These are phyloP conservation scores for Sparus aurata DNA, from an alignment of 2,797 vertebrate species.

Conservation along the genomic window DNA sequence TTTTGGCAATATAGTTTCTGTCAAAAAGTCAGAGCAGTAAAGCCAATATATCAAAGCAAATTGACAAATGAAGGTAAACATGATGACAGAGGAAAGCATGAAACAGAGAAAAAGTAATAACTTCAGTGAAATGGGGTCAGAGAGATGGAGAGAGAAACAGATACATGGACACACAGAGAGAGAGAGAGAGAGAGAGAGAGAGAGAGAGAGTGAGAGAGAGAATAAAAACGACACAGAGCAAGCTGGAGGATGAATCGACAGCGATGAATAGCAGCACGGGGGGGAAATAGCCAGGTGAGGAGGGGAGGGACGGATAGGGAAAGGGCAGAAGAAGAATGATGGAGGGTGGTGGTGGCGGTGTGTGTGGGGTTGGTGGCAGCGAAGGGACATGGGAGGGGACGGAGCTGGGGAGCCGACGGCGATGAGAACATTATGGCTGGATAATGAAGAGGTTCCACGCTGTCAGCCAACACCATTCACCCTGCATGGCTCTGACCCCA, in stretches of 20 bases:
- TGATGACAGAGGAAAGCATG: conserved; percentile 52
- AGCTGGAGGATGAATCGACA: conserved; percentile 64
- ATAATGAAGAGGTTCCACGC: conserved; percentile 90
- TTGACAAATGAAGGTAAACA: conserved; percentile 59
- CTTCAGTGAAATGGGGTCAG: conserved; percentile 70
- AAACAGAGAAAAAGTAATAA: conserved; percentile 61
- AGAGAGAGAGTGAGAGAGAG: not conserved
- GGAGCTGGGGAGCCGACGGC: conserved; percentile 76
- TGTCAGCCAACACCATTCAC: conserved; percentile 88
- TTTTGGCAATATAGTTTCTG: conserved; percentile 50
- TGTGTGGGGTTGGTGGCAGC: conserved; percentile 32
- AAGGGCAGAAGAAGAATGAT: conserved; percentile 51
- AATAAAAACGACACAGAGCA: conserved; percentile 34
- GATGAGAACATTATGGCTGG: conserved; percentile 87
- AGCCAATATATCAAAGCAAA: conserved; percentile 53
- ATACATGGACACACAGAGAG: conserved; percentile 20
- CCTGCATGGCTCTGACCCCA: conserved; percentile 88
- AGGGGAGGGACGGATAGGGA: conserved; percentile 43
- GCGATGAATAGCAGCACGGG: conserved; percentile 43
- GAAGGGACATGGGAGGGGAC: conserved; percentile 20
- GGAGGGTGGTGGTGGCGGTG: conserved; percentile 37
- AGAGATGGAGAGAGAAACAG: conserved; percentile 38
- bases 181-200: not conserved
- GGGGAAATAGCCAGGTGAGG: conserved; percentile 57
- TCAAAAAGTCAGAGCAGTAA: conserved; percentile 42